Conservation (phyloP, 92 coral and sea anemone species). For the Zoanthus sociatus region DNA sequence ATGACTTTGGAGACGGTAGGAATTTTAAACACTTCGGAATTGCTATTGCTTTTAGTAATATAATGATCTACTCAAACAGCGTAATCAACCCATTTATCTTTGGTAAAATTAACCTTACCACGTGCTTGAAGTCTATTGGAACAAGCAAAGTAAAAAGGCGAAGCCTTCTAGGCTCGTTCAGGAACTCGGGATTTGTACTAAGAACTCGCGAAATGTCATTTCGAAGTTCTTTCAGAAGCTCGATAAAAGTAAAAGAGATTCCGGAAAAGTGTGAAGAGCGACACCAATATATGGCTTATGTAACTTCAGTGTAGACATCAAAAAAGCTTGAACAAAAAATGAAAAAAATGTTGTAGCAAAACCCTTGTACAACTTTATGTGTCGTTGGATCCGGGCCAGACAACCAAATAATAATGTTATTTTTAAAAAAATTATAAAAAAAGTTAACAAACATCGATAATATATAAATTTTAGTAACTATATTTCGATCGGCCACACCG, state of each 20-base stretch:
- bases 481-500: no score
- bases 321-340: no score
- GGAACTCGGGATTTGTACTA: constrained; percentile 22
- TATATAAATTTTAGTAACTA: no score
- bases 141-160: not conserved
- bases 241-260: not conserved
- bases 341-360: no score
- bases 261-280: not conserved
- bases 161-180: constrained; percentile 31
- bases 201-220: constrained; percentile 29
- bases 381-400: no score
- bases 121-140: constrained; percentile 37
- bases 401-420: no score
- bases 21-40: constrained; percentile 60
- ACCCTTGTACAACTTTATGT: no score
- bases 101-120: constrained; percentile 63
- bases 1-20: constrained; percentile 79
- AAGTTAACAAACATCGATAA: no score
- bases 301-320: not conserved
- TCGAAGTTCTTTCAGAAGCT: constrained; percentile 29
- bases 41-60: constrained; percentile 73
- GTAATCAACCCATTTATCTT: constrained; percentile 92
- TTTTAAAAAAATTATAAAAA: no score
- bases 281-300: not conserved
- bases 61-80: constrained; percentile 86